Evolutionary conservation across 1,140 invertebrate species (phyloP).

Genomic region (Zophobas morio): DNA sequence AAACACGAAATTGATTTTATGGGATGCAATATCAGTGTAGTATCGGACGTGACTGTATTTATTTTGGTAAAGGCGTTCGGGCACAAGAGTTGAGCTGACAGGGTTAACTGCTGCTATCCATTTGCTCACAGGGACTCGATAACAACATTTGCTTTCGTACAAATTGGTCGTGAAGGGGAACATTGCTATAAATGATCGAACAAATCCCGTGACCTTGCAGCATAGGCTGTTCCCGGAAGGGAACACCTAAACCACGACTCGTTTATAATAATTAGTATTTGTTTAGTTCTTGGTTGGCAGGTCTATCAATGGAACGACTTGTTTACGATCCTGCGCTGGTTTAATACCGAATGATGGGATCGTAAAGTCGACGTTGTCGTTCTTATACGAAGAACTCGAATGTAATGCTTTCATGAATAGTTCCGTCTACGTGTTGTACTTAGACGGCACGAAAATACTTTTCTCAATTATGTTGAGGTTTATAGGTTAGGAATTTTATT

Average conservation of each 20-base stretch:
- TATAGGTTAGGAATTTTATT: no score
- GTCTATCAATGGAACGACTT: neutral
- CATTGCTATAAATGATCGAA: conserved; percentile 46
- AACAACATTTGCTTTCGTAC: conserved; percentile 57
- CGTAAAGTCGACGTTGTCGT: conserved; percentile 2
- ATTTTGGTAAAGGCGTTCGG: conserved; percentile 51
- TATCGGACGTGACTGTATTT: conserved; percentile 55
- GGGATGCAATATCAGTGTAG: conserved; percentile 43
- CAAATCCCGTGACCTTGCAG: conserved; percentile 41
- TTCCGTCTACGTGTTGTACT: neutral
- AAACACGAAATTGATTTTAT: conserved; percentile 42
- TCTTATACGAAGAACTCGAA: neutral
- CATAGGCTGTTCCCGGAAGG: neutral
- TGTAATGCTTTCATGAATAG: neutral
- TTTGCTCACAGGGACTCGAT: conserved; percentile 54
- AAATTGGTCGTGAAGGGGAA: conserved; percentile 52
- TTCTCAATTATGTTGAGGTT: no score
- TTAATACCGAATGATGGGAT: conserved; percentile 1
- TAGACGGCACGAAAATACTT: no score
- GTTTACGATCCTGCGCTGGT: neutral
- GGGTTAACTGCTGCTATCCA: conserved; percentile 58
- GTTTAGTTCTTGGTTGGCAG: neutral
- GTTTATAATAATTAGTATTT: conserved; percentile 3
- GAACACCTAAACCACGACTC: neutral
- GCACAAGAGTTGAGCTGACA: conserved; percentile 58